These are phyloP conservation scores for Rhagonycha fulva DNA, from an alignment of 2,888 invertebrate species.

Conservation along the genomic window DNA sequence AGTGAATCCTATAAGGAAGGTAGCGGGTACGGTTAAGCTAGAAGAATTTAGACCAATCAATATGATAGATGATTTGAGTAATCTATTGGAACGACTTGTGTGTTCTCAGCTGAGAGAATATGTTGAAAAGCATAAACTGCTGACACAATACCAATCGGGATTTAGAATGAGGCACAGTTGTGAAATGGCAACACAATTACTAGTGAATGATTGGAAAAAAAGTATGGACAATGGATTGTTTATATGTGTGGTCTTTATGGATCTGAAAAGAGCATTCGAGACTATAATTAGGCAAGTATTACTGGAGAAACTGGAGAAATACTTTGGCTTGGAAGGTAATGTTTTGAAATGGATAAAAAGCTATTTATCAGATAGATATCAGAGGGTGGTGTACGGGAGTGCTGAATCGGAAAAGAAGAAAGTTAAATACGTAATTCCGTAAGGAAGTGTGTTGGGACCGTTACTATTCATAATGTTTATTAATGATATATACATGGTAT, in stretches of 20 bases:
- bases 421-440: no score
- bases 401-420: not conserved
- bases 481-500: no score
- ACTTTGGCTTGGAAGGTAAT: not conserved
- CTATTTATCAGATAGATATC: not conserved
- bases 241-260: not conserved
- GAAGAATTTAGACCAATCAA: constrained; percentile 6
- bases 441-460: no score
- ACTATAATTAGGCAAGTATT: not conserved
- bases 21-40: not conserved
- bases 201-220: not conserved
- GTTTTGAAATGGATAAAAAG: not conserved
- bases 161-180: not conserved
- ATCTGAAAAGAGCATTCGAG: constrained; percentile 2
- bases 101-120: not conserved
- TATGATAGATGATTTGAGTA: not conserved
- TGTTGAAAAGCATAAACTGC: not conserved
- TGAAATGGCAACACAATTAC: not conserved
- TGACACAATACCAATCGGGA: not conserved
- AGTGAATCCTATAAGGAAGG: not conserved
- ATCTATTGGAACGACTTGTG: not conserved
- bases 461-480: no score
- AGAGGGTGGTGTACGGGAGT: not conserved
- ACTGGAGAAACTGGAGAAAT: not conserved
- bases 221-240: not conserved